Evolutionary conservation across 2,113 vertebrate genomes (phyloP), one percentile per base, ranked within the genome.

Genomic region (Cavia aperea): DNA sequence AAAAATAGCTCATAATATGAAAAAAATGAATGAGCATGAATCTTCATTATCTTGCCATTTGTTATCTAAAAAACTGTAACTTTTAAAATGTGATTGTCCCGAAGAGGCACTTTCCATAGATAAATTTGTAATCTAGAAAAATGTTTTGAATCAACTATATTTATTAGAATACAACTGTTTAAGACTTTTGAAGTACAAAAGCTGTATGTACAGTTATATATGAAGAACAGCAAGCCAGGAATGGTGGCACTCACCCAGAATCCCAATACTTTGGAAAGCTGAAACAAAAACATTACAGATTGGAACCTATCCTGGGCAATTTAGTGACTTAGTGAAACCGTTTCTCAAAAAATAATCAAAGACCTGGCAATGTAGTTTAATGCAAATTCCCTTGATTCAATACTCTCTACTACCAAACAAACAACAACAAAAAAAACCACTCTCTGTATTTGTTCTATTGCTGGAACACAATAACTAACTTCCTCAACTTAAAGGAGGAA

Each of bases 91-190:
- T 92, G 21, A 56, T 90, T 91, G 65, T 94, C 93, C 19, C 54
- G 8, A 92, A 92, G 21, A 16, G 51, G 4, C 1, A 31, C 62
- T 91, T 13, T 49, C 60, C 11, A 85, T 9, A 88, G 65, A 85
- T 54, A 66, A 15, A 65, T 86, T 92, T 93, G 26, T 92, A 86
- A 93, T 75, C 2, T 36, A 94, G 36, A 86, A 46, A 86, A 84
- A 68, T 82, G 3, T 78, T 93, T 87, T 87, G 11, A 92, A 88
- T 70, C 82, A 39, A 91, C 2, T 56, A 81, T 93, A 1, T 86
- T 58, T 24, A 58, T 78, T 75, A 14, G 33, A 72, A 68, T 54
- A 23, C 3, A 93, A 23, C 2, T 51, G 72, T 78, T 85, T 68
- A 86, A 89, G 56, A 43, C 66, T 88, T 58, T 88, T 49, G 43